These are phyloP conservation scores for Toxotes lorentzi DNA, from an alignment of 2,797 vertebrate genomes.

Conservation along the genomic window DNA sequence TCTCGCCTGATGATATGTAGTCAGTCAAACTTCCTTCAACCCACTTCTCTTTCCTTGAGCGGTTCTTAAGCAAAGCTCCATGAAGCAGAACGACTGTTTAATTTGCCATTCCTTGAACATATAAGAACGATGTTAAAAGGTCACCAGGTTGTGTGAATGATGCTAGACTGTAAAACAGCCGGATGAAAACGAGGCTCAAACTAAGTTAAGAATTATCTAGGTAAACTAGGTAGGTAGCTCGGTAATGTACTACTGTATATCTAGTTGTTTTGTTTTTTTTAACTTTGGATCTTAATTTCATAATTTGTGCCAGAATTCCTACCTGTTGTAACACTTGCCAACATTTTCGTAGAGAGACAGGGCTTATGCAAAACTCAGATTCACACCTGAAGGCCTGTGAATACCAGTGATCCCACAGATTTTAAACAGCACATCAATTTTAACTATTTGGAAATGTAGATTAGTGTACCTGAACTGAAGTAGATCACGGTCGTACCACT, in stretches of 20 bases:
- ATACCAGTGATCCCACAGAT: background rate
- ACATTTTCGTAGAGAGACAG: background rate
- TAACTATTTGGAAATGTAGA: constrained; percentile 1
- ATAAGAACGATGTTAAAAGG: constrained; percentile 51
- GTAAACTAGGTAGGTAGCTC: background rate
- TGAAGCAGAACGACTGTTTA: constrained; percentile 49
- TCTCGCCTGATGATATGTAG: constrained; percentile 20
- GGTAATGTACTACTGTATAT: background rate
- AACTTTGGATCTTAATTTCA: background rate
- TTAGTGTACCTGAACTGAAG: background rate
- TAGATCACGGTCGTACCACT: background rate
- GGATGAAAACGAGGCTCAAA: background rate
- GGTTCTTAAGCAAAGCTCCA: constrained; percentile 27
- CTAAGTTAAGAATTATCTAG: background rate
- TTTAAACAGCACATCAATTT: background rate
- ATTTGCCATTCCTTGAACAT: constrained; percentile 37
- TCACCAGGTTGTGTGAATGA: constrained; percentile 44
- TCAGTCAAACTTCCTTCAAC: constrained; percentile 43
- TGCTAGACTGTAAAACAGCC: background rate
- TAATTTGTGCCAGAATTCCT: background rate
- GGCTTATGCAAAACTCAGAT: background rate
- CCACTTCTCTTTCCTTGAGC: constrained; percentile 16
- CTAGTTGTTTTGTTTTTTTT: background rate
- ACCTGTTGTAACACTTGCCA: background rate
- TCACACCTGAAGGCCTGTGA: background rate